Conservation (phyloP, 2,797 vertebrate genomes). For the Eulemur rubriventer region DNA sequence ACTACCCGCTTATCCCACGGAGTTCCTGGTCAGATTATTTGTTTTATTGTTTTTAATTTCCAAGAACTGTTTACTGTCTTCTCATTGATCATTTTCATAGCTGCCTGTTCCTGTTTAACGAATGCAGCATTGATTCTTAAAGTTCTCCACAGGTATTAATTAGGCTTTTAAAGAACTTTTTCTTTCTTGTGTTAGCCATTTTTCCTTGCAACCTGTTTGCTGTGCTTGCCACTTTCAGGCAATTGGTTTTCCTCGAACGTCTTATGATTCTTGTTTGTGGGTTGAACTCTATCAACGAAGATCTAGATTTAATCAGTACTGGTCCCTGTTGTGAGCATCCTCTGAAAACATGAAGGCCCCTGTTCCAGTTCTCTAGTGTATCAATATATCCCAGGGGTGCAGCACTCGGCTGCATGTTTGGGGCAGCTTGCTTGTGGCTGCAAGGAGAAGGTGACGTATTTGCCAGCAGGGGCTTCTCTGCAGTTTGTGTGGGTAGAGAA, state of each 20-base stretch:
- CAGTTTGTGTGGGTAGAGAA: neutral
- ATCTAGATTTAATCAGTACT: neutral
- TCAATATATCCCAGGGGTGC: fast-evolving
- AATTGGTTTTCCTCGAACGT: neutral
- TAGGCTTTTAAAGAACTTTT: neutral
- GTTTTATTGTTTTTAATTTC: neutral
- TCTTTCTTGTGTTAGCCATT: neutral
- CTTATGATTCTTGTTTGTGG: neutral
- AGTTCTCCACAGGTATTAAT: neutral
- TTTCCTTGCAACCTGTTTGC: neutral
- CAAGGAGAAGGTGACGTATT: neutral
- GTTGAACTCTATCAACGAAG: fast-evolving
- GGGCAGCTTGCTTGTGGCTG: neutral
- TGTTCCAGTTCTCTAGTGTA: neutral
- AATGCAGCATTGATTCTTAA: neutral
- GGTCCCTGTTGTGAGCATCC: fast-evolving
- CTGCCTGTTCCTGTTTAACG: neutral
- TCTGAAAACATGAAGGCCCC: fast-evolving
- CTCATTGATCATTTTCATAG: neutral
- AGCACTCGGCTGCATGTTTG: fast-evolving
- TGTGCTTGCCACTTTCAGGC: fast-evolving
- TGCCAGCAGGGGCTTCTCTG: neutral
- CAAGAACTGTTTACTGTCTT: neutral
- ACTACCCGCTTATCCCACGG: fast-evolving
- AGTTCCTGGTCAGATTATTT: neutral